phyloP scores from a whole-genome alignment of 2,888 invertebrate species.

The Arenicola marina region DNA sequence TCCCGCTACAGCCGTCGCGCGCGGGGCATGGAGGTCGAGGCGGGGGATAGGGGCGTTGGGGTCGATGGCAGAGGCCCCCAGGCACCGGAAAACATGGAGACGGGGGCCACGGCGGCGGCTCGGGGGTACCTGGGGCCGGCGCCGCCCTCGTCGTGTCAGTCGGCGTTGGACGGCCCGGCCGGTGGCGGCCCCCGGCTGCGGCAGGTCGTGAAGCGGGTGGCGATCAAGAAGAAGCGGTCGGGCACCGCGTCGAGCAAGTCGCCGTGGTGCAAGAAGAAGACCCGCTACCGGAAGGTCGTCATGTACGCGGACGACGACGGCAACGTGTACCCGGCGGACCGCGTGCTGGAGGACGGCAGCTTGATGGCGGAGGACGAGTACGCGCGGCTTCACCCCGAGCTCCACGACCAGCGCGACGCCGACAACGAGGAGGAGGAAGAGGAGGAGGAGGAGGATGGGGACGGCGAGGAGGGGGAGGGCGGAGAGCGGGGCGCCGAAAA shows the following conservation, averaged over 20 bases:
- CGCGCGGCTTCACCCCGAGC: no score
- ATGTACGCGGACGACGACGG: conserved; percentile 23
- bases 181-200: conserved; percentile 1
- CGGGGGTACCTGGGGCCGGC: neutral
- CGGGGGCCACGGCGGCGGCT: conserved; percentile 17
- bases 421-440: no score
- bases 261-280: conserved; percentile 19
- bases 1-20: conserved; percentile 44
- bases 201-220: conserved; percentile 14
- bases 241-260: conserved; percentile 3
- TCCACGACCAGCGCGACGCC: no score
- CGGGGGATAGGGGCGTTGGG: no score
- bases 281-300: conserved; percentile 13
- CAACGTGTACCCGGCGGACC: conserved; percentile 11
- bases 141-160: neutral
- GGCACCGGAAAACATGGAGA: conserved; percentile 11
- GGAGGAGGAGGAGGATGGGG: no score
- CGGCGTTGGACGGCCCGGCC: neutral
- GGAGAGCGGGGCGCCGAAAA: no score
- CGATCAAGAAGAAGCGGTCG: neutral
- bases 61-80: no score
- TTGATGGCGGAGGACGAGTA: no score
- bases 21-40: conserved; percentile 38
- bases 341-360: no score
- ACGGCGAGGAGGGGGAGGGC: no score